Percentiles rank a stretch among this genome's conserved stretches.
These are phyloP conservation scores for Rhodophaea formosa DNA, from an alignment of 2,888 invertebrate genomes.

Conservation along the genomic window DNA sequence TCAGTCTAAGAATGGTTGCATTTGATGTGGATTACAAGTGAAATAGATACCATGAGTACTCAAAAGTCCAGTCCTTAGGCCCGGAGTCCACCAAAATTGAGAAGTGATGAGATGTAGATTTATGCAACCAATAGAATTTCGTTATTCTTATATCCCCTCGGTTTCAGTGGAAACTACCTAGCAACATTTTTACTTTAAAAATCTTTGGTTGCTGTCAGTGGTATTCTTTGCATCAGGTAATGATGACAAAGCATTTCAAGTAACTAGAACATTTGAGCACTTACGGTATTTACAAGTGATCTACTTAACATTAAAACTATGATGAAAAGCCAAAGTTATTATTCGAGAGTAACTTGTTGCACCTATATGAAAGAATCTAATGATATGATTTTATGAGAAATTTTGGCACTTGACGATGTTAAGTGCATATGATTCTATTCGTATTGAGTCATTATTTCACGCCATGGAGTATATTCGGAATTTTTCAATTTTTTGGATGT, in stretches of 20 bases:
- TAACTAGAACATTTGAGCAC: background rate
- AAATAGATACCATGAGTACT: slow-evolving; percentile 2
- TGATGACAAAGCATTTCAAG: too few relatives aligned
- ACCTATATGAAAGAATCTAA: slow-evolving; percentile 27
- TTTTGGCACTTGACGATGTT: slow-evolving; percentile 54
- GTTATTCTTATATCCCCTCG: too few relatives aligned
- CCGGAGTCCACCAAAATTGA: too few relatives aligned
- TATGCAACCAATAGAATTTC: too few relatives aligned
- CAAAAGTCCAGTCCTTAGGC: background rate
- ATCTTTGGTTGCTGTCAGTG: too few relatives aligned
- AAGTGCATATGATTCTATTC: slow-evolving; percentile 21
- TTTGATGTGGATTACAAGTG: slow-evolving; percentile 33
- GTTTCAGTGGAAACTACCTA: too few relatives aligned
- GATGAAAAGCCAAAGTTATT: slow-evolving; percentile 25
- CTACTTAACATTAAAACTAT: slow-evolving; percentile 20
- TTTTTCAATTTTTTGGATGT: background rate
- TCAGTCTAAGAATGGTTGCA: slow-evolving; percentile 53
- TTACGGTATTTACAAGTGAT: background rate
- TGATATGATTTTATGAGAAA: slow-evolving; percentile 42
- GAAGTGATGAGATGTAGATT: too few relatives aligned
- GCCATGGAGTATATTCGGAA: slow-evolving; percentile 7
- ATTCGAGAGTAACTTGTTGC: slow-evolving; percentile 56
- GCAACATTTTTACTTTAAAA: too few relatives aligned
- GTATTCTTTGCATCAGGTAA: too few relatives aligned
- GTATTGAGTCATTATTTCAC: slow-evolving; percentile 13